Conservation (phyloP, 2,888 invertebrate species). For the Tromatobia lineatoria region DNA sequence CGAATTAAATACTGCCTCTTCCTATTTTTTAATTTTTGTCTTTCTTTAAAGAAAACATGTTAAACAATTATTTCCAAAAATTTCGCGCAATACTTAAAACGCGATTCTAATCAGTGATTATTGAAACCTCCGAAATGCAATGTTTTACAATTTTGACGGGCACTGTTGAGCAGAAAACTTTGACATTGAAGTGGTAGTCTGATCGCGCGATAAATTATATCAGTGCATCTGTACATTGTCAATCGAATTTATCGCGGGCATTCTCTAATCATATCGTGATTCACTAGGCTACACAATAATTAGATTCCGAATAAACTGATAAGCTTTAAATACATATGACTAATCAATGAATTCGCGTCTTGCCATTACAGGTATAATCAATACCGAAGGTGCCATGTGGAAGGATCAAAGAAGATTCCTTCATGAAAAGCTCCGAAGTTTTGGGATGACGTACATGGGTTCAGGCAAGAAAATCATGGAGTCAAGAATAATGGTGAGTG, state of each 20-base stretch:
- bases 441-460: slow-evolving; percentile 95
- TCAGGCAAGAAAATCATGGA: slow-evolving; percentile 94
- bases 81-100: background rate
- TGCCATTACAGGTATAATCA: slow-evolving; percentile 91
- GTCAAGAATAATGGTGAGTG: slow-evolving; percentile 92
- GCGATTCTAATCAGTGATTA: background rate
- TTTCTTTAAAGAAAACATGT: background rate
- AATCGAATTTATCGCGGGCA: background rate
- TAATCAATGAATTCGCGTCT: slow-evolving; percentile 5
- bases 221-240: background rate
- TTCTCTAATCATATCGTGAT: background rate
- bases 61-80: too few species aligned
- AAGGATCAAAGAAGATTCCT: slow-evolving; percentile 95
- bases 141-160: background rate
- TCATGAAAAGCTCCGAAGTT: slow-evolving; percentile 93
- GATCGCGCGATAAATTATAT: background rate
- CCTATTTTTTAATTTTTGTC: background rate
- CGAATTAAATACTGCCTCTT: background rate
- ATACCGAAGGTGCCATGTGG: slow-evolving; percentile 96
- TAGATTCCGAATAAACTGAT: background rate
- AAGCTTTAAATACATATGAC: background rate
- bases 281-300: background rate
- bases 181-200: background rate
- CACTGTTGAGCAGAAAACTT: background rate
- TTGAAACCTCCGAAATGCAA: background rate